phyloP scores from a whole-genome alignment of 2,113 vertebrate species.

The Larimichthys crocea region DNA sequence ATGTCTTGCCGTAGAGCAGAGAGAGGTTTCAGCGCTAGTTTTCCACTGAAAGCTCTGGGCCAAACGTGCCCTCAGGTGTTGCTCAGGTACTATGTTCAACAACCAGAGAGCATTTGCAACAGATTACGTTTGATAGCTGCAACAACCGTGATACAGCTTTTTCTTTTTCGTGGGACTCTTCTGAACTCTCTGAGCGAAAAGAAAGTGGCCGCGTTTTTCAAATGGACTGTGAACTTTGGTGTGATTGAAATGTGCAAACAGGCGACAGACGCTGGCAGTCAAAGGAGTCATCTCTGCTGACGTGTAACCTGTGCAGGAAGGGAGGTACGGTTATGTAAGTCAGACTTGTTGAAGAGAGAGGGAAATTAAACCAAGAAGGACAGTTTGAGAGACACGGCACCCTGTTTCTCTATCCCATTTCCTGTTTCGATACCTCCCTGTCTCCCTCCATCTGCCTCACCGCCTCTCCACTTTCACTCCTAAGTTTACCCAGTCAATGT shows the following conservation, averaged over 20 bases:
- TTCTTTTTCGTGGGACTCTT: background rate
- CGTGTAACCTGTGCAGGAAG: conserved; percentile 18
- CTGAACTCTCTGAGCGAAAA: background rate
- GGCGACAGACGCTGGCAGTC: conserved; percentile 14
- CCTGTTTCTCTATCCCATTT: conserved; percentile 20
- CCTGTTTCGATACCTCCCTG: conserved; percentile 30
- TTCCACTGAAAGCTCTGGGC: background rate
- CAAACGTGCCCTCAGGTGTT: conserved; percentile 11
- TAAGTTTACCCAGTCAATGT: conserved; percentile 10
- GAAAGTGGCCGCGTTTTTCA: conserved; percentile 12
- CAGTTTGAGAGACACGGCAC: background rate
- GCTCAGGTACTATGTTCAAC: background rate
- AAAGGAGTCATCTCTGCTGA: conserved; percentile 14
- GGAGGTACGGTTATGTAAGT: conserved; percentile 11
- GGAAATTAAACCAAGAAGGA: conserved; percentile 18
- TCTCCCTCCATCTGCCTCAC: conserved; percentile 28
- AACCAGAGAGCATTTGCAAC: conserved; percentile 6
- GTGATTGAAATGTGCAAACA: conserved; percentile 48
- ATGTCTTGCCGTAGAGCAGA: background rate
- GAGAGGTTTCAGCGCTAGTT: background rate
- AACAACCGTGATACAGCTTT: background rate
- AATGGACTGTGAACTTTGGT: conserved; percentile 48
- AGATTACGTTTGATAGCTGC: conserved; percentile 11
- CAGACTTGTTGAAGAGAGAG: background rate
- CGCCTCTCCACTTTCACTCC: background rate